phyloP scores from a whole-genome alignment of 2,888 invertebrate species.

The Nycteola revayana region DNA sequence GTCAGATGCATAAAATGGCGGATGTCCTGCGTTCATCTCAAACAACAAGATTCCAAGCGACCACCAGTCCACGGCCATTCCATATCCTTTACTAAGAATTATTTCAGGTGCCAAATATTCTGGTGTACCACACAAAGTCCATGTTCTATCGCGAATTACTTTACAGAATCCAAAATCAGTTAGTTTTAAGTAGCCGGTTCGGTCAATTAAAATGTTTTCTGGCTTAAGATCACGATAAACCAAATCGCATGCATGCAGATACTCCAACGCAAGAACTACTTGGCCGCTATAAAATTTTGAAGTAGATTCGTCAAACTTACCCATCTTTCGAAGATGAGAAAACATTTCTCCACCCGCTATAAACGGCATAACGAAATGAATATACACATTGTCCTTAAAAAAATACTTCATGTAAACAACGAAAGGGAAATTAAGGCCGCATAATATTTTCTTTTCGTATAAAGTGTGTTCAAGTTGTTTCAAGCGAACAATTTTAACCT shows the following conservation, averaged over 20 bases:
- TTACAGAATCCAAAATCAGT: constrained; percentile 99
- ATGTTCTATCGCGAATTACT: constrained; percentile 87
- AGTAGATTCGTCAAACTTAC: constrained; percentile 87
- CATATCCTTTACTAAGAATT: constrained; percentile 95
- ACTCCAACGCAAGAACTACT: constrained; percentile 94
- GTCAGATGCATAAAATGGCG: constrained; percentile 96
- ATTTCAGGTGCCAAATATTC: constrained; percentile 98
- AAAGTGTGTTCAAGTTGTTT: constrained; percentile 94
- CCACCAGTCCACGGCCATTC: constrained; percentile 98
- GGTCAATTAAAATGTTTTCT: constrained; percentile 93
- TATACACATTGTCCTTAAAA: constrained; percentile 92
- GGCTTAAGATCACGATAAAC: constrained; percentile 96
- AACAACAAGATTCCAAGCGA: constrained; percentile 92
- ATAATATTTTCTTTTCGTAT: constrained; percentile 94
- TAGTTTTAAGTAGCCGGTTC: constrained; percentile 89
- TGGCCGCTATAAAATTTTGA: constrained; percentile 95
- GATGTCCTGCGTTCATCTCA: constrained; percentile 95
- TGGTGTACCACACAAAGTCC: constrained; percentile 97
- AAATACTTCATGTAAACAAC: constrained; percentile 91
- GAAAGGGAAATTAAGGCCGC: constrained; percentile 93
- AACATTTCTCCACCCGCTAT: constrained; percentile 94
- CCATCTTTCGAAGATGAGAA: constrained; percentile 85
- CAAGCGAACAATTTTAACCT: constrained; percentile 91
- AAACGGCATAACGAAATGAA: constrained; percentile 92
- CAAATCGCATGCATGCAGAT: constrained; percentile 92